Evolutionary conservation across 2,888 invertebrate genomes (phyloP).

Genomic region (Capitulum mitella): DNA sequence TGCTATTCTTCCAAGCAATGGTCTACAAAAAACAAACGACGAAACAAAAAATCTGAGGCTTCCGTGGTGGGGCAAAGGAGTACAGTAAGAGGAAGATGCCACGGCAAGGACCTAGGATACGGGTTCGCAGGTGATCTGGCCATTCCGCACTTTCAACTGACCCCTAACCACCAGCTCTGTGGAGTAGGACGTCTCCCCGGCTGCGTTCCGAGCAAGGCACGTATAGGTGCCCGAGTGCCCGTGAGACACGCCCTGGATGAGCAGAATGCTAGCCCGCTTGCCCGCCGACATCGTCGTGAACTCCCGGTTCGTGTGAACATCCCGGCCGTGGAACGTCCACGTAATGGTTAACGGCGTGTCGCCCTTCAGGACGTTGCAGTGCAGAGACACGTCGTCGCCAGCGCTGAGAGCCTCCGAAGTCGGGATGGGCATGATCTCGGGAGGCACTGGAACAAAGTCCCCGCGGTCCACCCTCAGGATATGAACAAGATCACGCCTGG

Average conservation of each 20-base stretch:
- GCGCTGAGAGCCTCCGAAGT: conserved; percentile 43
- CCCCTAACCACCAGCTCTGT: conserved; percentile 32
- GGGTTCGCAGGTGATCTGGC: too few species aligned
- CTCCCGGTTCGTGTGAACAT: conserved; percentile 38
- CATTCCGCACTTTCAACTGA: neutral
- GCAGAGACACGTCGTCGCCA: conserved; percentile 70
- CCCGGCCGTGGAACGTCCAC: conserved; percentile 44
- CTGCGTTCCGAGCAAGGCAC: conserved; percentile 55
- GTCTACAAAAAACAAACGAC: too few species aligned
- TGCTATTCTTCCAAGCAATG: neutral
- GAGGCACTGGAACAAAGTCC: conserved; percentile 56
- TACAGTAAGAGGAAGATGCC: too few species aligned
- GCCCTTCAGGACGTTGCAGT: conserved; percentile 52
- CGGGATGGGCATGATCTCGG: conserved; percentile 58
- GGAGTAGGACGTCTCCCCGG: conserved; percentile 45
- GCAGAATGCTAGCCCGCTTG: conserved; percentile 37
- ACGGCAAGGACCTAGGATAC: too few species aligned
- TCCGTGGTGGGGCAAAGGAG: too few species aligned
- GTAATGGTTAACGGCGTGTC: conserved; percentile 43
- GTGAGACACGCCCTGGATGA: conserved; percentile 36
- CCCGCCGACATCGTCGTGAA: conserved; percentile 35
- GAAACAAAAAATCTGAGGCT: too few species aligned
- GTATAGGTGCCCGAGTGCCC: conserved; percentile 50
- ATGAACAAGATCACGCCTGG: too few species aligned
- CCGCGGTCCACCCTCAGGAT: too few species aligned